phyloP scores from a whole-genome alignment of 2,888 invertebrate genomes.

The Drosophila glabriapex region DNA sequence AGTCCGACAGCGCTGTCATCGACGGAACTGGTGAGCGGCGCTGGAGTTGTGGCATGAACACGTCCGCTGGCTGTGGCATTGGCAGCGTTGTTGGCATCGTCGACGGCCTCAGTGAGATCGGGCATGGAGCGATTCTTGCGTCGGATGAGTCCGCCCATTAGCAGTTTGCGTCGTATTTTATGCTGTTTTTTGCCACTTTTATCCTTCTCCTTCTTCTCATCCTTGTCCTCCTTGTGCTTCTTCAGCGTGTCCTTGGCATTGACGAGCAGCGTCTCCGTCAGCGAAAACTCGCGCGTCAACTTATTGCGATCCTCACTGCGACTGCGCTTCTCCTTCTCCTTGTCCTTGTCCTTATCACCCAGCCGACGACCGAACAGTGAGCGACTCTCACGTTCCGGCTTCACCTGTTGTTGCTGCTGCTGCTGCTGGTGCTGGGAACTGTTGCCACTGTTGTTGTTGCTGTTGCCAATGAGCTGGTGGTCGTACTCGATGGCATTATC shows the following conservation, averaged over 20 bases:
- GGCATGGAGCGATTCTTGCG: slow-evolving; percentile 97
- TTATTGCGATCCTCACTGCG: slow-evolving; percentile 95
- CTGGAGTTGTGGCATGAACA: slow-evolving; percentile 67
- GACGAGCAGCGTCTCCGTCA: slow-evolving; percentile 87
- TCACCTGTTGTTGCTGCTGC: slow-evolving; percentile 72
- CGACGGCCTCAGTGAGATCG: slow-evolving; percentile 93
- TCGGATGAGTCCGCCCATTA: slow-evolving; percentile 95
- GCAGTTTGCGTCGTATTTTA: slow-evolving; percentile 93
- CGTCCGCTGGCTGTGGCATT: slow-evolving; percentile 51
- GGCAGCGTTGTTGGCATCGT: slow-evolving; percentile 41
- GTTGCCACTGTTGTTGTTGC: not conserved
- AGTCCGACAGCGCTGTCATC: slow-evolving; percentile 92
- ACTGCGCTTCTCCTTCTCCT: slow-evolving; percentile 92
- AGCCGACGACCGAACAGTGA: slow-evolving; percentile 88
- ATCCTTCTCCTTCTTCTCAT: slow-evolving; percentile 89
- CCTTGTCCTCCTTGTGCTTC: slow-evolving; percentile 87
- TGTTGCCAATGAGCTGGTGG: slow-evolving; percentile 32
- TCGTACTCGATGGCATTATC: slow-evolving; percentile 91
- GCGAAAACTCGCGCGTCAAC: slow-evolving; percentile 89
- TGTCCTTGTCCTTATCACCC: slow-evolving; percentile 75
- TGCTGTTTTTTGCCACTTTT: slow-evolving; percentile 95
- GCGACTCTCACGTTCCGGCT: slow-evolving; percentile 89
- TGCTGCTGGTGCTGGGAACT: slow-evolving; percentile 74
- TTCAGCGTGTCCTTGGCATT: slow-evolving; percentile 86
- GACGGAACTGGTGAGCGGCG: slow-evolving; percentile 87